Evolutionary conservation across 2,797 vertebrate genomes (phyloP).

Genomic region (Peromyscus attwateri): DNA sequence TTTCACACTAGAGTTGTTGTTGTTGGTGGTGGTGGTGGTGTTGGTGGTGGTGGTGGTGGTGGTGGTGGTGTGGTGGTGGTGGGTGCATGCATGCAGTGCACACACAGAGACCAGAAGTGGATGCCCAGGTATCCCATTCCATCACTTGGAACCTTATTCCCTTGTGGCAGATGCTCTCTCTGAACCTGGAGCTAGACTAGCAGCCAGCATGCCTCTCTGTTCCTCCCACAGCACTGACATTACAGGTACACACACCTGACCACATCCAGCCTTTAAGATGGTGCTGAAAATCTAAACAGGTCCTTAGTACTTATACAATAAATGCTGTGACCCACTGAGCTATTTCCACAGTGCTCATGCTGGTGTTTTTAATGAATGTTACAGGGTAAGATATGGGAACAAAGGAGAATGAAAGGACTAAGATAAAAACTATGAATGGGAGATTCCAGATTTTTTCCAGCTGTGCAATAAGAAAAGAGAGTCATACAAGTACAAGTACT

Average conservation of each 20-base stretch:
- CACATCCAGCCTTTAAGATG: neutral
- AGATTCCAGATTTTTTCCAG: conserved; percentile 11
- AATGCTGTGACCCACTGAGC: neutral
- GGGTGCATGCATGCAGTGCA: neutral
- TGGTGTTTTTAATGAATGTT: conserved; percentile 14
- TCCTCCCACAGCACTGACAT: neutral
- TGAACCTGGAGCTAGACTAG: neutral
- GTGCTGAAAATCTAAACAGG: neutral
- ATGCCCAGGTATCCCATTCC: neutral
- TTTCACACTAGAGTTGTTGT: neutral
- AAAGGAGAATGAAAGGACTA: neutral
- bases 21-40: too few species aligned
- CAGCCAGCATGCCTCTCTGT: neutral
- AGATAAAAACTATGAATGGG: conserved; percentile 42
- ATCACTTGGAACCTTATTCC: neutral
- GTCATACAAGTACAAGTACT: neutral
- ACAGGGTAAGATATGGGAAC: neutral
- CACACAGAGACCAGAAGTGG: neutral
- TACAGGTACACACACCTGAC: neutral
- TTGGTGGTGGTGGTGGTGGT: too few species aligned
- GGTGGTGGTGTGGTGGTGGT: neutral
- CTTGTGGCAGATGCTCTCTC: neutral
- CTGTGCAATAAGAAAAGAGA: conserved; percentile 47
- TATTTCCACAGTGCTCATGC: neutral
- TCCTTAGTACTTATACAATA: neutral